These are phyloP conservation scores for Acleris sparsana DNA, from an alignment of 2,888 invertebrate species.

Conservation along the genomic window DNA sequence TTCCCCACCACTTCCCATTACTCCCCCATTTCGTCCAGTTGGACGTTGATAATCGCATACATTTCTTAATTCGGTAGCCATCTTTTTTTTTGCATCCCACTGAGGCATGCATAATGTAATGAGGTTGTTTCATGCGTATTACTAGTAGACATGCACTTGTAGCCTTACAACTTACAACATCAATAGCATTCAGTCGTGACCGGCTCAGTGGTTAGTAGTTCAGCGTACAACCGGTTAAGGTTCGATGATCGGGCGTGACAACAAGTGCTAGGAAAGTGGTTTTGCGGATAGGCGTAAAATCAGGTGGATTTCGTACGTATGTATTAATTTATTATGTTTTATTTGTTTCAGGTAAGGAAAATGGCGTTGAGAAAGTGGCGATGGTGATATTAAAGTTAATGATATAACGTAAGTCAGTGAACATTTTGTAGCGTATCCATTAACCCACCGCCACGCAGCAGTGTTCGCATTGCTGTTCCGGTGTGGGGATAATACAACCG, in stretches of 20 bases:
- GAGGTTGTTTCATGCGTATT: too few relatives aligned
- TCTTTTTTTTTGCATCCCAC: too few relatives aligned
- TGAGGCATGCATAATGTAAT: too few relatives aligned
- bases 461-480: too few relatives aligned
- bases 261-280: conserved; percentile 14
- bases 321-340: neutral
- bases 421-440: neutral
- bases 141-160: neutral
- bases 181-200: conserved; percentile 4
- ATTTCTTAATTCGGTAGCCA: too few relatives aligned
- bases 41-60: too few relatives aligned
- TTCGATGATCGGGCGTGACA: conserved; percentile 2
- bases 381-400: too few relatives aligned
- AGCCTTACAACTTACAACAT: neutral
- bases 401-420: too few relatives aligned
- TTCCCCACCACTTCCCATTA: too few relatives aligned
- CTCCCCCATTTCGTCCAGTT: too few relatives aligned
- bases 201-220: neutral
- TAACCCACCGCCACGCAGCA: too few relatives aligned
- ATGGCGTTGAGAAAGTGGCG: neutral
- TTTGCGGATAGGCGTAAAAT: neutral
- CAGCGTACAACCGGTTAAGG: conserved; percentile 13
- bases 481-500: too few relatives aligned
- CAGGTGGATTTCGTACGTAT: neutral
- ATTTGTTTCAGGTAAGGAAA: conserved; percentile 1